Conservation (phyloP, 1,140 invertebrate species). For the Drosophila parvula region DNA sequence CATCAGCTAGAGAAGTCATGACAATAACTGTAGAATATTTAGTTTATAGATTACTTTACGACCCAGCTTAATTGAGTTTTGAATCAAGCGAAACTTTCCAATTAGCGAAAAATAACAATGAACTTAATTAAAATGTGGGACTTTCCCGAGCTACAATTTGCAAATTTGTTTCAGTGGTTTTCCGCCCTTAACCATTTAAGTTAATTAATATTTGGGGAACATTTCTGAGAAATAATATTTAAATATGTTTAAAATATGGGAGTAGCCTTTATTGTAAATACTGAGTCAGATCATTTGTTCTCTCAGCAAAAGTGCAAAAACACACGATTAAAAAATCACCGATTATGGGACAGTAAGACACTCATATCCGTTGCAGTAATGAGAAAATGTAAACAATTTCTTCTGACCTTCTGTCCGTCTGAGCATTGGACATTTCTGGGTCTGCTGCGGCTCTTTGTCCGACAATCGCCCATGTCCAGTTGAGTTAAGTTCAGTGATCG, state of each 20-base stretch:
- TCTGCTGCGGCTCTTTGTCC: slow-evolving; percentile 31
- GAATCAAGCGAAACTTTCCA: slow-evolving; percentile 3
- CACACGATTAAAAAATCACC: background rate
- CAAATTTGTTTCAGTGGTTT: background rate
- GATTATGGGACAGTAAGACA: background rate
- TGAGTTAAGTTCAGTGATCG: slow-evolving; percentile 12
- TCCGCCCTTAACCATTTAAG: background rate
- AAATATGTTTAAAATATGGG: background rate
- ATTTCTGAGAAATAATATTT: background rate
- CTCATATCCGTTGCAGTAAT: slow-evolving; percentile 32
- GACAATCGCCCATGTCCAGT: slow-evolving; percentile 22
- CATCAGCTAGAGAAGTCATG: background rate
- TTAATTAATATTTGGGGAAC: background rate
- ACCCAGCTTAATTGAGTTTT: background rate
- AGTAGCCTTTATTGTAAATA: background rate
- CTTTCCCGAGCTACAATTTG: background rate
- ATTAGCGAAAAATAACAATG: slow-evolving; percentile 1
- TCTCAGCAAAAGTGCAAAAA: slow-evolving; percentile 2
- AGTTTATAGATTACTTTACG: background rate
- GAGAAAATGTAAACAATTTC: slow-evolving; percentile 42
- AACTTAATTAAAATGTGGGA: slow-evolving; percentile 8
- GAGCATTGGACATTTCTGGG: slow-evolving; percentile 27
- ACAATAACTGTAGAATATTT: background rate
- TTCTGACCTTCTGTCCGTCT: slow-evolving; percentile 11
- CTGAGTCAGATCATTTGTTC: background rate